Evolutionary conservation across 2,888 invertebrate species (phyloP), one percentile per base, ranked within the genome.

Genomic region (Galerucella pusilla): DNA sequence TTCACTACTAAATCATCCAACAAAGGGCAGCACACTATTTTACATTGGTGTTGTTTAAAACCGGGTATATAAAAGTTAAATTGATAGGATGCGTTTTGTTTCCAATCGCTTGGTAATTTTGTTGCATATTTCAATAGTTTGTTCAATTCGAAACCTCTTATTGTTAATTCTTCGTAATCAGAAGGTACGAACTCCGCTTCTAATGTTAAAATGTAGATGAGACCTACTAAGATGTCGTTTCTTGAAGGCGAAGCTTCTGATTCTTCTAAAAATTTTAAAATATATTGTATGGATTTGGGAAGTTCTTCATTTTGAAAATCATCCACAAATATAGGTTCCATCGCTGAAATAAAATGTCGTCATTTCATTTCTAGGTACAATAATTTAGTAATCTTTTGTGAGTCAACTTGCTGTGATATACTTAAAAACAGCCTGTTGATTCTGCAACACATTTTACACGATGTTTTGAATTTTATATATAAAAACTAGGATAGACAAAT

Each of bases 161-260:
- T 49, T 12, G 67, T 78, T 46, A 73, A 64, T 46, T 82, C 79
- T 73, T 76, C 73, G 61, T 77, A 79, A 65, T 84, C 79, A n/a
- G 65, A 63, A 35, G 86, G 85, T 35, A 86, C 81, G 79, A 88
- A 88, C 61, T 87, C 88, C 78, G 78, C 79, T 81, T 88, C 88
- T 35, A 87, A 76, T 85, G 87, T 87, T 46, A 88, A 70, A 69
- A 87, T 80, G 76, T 87, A 87, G 45, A 88, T 78, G 49, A 88
- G 80, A 70, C 86, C 83, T n/a, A 84, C 83, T 68, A 87, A 75
- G 25, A 86, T 81, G 77, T 88, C 87, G 73, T 78, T 79, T 80
- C 77, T 80, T 49, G 76, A 78, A 28, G 77, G 75, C 7, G 59
- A 59, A 46, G 71, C 64, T 20, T 71, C 69, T 12, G 71, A 68